Base-by-base conservation (phyloP, 2,888 invertebrate genomes). In the Piscicola geometra region DNA sequence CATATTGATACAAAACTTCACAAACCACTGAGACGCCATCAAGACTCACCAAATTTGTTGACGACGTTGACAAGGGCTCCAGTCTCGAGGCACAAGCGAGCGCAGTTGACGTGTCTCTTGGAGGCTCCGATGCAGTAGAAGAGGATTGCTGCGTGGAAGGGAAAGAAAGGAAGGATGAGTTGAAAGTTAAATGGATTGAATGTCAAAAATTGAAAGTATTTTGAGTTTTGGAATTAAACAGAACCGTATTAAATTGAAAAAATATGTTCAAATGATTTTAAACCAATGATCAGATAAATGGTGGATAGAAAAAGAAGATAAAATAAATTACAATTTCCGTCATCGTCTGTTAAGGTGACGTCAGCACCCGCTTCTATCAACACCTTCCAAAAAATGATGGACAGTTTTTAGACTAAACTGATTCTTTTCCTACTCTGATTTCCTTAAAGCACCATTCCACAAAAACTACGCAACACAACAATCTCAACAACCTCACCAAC, bases 21-120 rank as follows among this genome's bases (percentile, higher is more conserved):
- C 33, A 70, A 1, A 41, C 1, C 15, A n/a, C 25, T 15, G 21
- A 47, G 21, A n/a, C n/a, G n/a, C n/a, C n/a, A n/a, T n/a, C 50
- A 15, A 9, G 9, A 50, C 15, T 21, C 1, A 72, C 72, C 72
- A 36, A 50, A 64, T 67, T 84, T 83, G 47, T 82, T 83, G 30
- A 82, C 80, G 77, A 83, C 84, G 79, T 86, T 86, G 0, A 84
- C 82, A 64, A 85, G 83, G 1, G 85, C 86, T 15, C 84, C 84
- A 79, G 83, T 80, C 35, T 79, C 77, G 0, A 86, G 79, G 9
- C 82, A 84, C 41, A 86, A 80, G 72, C 85, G 83, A 64, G 85
- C 73, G 78, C 85, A 85, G 74, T 82, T 82, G n/a, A 81, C 80
- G 79, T 86, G 86, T 18, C 86, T 80, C 71, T 84, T 82, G 0